A percentile compares a stretch with the other conserved stretches of the same genome.
Evolutionary conservation across 2,888 invertebrate genomes (phyloP).

Genomic region (Listrodromus nycthemerus): DNA sequence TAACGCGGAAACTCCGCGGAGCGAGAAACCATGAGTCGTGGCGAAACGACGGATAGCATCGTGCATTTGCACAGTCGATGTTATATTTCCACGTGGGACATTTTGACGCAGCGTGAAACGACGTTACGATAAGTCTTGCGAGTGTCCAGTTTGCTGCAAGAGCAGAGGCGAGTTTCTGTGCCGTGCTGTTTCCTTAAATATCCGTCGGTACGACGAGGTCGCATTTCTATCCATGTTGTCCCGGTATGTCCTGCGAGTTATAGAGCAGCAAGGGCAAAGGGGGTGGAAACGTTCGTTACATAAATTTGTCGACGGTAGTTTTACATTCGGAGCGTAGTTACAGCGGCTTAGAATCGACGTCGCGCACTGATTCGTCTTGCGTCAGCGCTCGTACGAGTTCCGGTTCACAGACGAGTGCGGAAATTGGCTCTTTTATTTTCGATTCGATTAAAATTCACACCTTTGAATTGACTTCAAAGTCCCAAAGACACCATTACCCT

Average conservation of each 20-base stretch:
- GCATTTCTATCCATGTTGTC: constrained; percentile 22
- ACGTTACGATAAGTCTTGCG: constrained; percentile 59
- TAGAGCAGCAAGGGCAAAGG: constrained; percentile 15
- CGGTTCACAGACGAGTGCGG: neutral
- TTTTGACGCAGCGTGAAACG: constrained; percentile 55
- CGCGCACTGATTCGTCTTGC: neutral
- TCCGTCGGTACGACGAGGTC: constrained; percentile 9
- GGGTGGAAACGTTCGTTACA: constrained; percentile 61
- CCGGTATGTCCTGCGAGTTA: constrained; percentile 3
- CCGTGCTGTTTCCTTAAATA: constrained; percentile 16
- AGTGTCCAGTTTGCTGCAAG: constrained; percentile 21
- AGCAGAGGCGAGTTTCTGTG: constrained; percentile 22
- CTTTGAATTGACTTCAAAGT: neutral
- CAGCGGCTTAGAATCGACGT: neutral
- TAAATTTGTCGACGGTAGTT: constrained; percentile 63
- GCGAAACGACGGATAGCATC: constrained; percentile 53
- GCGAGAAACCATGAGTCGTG: neutral
- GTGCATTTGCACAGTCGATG: constrained; percentile 49
- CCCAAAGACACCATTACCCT: neutral
- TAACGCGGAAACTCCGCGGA: neutral
- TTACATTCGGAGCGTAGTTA: constrained; percentile 18
- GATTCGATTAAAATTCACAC: neutral
- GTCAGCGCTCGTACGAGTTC: neutral
- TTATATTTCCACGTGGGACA: constrained; percentile 42
- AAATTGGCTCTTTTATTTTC: neutral